Base-by-base conservation (phyloP, 2,888 invertebrate species). In the Parnassius mnemosyne region DNA sequence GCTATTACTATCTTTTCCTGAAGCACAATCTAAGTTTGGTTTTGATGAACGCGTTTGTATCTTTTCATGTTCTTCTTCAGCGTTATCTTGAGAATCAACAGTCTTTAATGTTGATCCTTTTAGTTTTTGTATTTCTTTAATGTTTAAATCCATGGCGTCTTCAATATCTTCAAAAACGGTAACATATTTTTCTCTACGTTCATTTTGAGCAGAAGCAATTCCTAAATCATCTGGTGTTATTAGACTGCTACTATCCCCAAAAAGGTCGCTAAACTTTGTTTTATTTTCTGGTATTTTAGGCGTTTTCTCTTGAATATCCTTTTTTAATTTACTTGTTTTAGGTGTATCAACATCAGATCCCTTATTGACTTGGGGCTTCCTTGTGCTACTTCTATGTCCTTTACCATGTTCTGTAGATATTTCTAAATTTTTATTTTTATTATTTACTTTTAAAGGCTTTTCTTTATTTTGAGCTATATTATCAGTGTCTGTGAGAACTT, bases 141-240 rank as follows among this genome's bases (percentile, higher is more conserved):
- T 60, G 60, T 69, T 71, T 41, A 78, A 60, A 66, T 85, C 84
- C 34, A 79, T 73, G 3, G 83, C 84, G 69, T 87, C 84, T 70
- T 84, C 82, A 2, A 85, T 83, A 51, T 87, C 84, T 69, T 89
- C 88, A 73, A 79, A 82, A 13, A 84, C 71, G 0, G 81, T 78
- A 12, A 71, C 66, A 71, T 79, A 85, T 66, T 74, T 73, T 13
- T 65, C 51, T 52, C 61, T 60, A n/a, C 57, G 53, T 43, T 69
- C 67, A 41, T 66, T 65, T 61, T 70, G 54, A 10, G 63, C 46
- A n/a, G 66, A 16, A 44, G 69, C 65, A 65, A 87, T 70, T 56
- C 85, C 87, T 68, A 91, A 78, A 71, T 91, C 90, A 69, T 87
- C 89, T 10, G 87, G 89, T 43, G 83, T 85, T 70, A 91, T 87